These are phyloP conservation scores for Drosophila pseudoananassae DNA, from an alignment of 1,140 invertebrate species.

Conservation along the genomic window DNA sequence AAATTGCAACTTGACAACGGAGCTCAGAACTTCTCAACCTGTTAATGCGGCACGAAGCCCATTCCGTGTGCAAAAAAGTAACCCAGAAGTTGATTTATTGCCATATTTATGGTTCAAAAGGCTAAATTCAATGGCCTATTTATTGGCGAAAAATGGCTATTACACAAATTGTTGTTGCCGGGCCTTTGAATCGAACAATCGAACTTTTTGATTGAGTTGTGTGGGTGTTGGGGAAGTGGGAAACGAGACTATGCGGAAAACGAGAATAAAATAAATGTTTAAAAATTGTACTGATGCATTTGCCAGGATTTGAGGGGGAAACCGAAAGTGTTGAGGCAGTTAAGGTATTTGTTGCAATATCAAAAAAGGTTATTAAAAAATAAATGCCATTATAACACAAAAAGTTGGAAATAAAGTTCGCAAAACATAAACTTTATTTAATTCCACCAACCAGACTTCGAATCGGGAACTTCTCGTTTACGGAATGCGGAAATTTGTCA, in stretches of 20 bases:
- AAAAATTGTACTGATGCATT: no score
- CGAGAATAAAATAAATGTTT: not conserved
- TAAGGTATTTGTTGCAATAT: not conserved
- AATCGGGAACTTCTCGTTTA: not conserved
- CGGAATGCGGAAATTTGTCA: not conserved
- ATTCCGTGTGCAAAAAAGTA: constrained; percentile 15
- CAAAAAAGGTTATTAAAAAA: not conserved
- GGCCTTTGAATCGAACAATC: constrained; percentile 28
- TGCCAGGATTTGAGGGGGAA: no score
- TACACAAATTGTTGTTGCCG: constrained; percentile 40
- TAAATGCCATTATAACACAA: no score
- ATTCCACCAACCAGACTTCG: not conserved
- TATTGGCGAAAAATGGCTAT: constrained; percentile 45
- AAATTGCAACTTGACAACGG: constrained; percentile 47
- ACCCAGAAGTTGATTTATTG: constrained; percentile 23
- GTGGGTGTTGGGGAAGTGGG: no score
- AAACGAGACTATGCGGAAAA: not conserved
- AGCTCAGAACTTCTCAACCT: constrained; percentile 38
- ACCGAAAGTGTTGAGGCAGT: no score
- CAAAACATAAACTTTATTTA: not conserved
- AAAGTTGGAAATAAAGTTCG: no score
- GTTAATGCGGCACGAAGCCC: constrained; percentile 37
- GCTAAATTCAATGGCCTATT: constrained; percentile 36
- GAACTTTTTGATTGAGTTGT: constrained; percentile 48
- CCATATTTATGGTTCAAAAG: constrained; percentile 29